phyloP scores from a whole-genome alignment of 1,140 invertebrate genomes.

The Ceratina calcarata region DNA sequence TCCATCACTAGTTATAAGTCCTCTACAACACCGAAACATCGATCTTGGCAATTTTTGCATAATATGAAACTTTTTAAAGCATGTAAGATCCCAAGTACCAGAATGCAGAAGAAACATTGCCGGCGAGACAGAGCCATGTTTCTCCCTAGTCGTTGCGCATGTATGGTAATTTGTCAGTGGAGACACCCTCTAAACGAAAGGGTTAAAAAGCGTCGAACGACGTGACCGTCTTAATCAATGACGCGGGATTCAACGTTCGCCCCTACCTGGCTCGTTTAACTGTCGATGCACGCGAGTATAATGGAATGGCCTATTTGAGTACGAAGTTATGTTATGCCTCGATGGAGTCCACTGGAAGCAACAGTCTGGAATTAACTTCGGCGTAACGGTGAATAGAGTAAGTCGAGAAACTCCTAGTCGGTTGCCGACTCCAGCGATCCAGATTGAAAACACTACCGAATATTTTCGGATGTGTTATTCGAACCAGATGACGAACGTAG shows the following conservation, averaged over 20 bases:
- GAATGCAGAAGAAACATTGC: no score
- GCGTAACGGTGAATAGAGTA: conserved; percentile 18
- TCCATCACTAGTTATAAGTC: no score
- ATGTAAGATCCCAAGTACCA: no score
- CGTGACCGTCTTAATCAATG: conserved; percentile 15
- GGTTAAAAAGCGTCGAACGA: neutral
- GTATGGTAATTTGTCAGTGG: no score
- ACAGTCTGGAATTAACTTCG: conserved; percentile 56
- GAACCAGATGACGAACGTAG: neutral
- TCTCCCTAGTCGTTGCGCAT: no score
- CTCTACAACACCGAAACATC: no score
- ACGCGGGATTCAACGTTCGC: neutral
- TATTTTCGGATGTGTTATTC: neutral
- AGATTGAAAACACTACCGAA: conserved; percentile 11
- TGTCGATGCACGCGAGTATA: conserved; percentile 44
- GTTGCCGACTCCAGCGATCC: neutral
- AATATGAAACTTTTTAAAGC: no score
- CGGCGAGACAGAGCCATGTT: neutral
- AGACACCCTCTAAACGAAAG: no score
- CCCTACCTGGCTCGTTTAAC: conserved; percentile 34
- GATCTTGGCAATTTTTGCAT: no score
- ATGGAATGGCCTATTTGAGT: conserved; percentile 55
- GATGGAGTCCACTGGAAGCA: conserved; percentile 37
- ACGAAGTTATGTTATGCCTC: conserved; percentile 44
- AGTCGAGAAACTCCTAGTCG: conserved; percentile 1